Percentiles rank a stretch among this genome's conserved stretches.
Evolutionary conservation across 2,888 invertebrate species (phyloP).

Genomic region (Kuschelorhynchus macadamiae): DNA sequence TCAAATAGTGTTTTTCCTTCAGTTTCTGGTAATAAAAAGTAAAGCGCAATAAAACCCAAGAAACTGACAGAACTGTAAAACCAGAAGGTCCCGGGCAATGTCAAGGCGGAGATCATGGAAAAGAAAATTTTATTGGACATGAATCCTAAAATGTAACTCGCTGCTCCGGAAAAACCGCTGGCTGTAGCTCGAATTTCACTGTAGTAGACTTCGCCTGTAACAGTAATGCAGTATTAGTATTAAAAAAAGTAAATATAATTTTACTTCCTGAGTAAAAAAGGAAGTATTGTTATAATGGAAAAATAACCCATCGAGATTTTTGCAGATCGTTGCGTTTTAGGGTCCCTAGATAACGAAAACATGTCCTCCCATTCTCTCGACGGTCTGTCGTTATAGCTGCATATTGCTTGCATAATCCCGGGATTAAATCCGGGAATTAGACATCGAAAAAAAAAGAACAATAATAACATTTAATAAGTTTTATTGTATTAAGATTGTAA

Average conservation of each 20-base stretch:
- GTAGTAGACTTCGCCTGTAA: constrained; percentile 79
- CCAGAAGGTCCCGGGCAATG: constrained; percentile 81
- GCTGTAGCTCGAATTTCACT: constrained; percentile 79
- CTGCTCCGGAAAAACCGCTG: constrained; percentile 80
- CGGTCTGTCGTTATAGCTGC: too few relatives aligned
- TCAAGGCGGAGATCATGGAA: constrained; percentile 74
- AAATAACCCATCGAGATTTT: too few relatives aligned
- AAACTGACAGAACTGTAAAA: constrained; percentile 77
- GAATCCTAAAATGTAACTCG: constrained; percentile 84
- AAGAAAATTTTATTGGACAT: constrained; percentile 82
- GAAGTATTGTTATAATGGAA: too few relatives aligned
- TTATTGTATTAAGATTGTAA: too few relatives aligned
- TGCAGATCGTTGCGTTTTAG: too few relatives aligned
- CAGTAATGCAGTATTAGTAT: constrained; percentile 67
- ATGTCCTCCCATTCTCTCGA: too few relatives aligned
- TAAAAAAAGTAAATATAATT: constrained; percentile 73
- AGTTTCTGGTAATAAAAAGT: constrained; percentile 84
- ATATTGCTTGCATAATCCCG: too few relatives aligned
- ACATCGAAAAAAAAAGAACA: too few relatives aligned
- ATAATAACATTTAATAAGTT: too few relatives aligned
- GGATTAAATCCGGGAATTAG: too few relatives aligned
- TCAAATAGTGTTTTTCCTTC: constrained; percentile 83
- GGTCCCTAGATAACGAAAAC: too few relatives aligned
- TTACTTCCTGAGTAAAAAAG: too few relatives aligned
- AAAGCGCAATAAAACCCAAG: constrained; percentile 76